Percentiles rank a stretch among this genome's conserved stretches.
These are phyloP conservation scores for Eueides isabella DNA, from an alignment of 1,140 invertebrate genomes.

Conservation along the genomic window DNA sequence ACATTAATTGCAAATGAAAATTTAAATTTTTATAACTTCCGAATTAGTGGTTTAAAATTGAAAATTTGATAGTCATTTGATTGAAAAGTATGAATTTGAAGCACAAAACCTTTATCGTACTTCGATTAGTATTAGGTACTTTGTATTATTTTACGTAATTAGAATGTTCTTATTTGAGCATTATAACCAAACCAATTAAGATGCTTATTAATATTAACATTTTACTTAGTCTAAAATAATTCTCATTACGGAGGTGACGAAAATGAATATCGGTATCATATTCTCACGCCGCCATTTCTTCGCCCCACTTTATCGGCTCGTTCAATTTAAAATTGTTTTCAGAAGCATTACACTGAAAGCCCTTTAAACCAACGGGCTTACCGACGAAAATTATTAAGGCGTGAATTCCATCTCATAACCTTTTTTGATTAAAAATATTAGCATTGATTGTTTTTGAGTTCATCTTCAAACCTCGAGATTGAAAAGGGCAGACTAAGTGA, in stretches of 20 bases:
- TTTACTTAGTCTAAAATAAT: background rate
- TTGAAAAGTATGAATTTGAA: no score
- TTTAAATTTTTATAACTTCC: no score
- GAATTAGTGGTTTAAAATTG: no score
- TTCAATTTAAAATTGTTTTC: slow-evolving; percentile 36
- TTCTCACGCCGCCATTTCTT: slow-evolving; percentile 21
- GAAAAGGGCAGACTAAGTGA: slow-evolving; percentile 60
- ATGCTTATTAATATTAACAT: background rate
- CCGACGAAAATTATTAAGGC: slow-evolving; percentile 18
- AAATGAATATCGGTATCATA: slow-evolving; percentile 20
- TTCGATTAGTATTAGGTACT: no score
- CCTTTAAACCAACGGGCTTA: slow-evolving; percentile 17
- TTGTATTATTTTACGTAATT: background rate
- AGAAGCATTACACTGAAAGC: slow-evolving; percentile 29
- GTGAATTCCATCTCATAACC: slow-evolving; percentile 20
- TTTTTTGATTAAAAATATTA: slow-evolving; percentile 39
- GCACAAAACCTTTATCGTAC: no score
- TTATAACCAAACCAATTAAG: slow-evolving; percentile 5
- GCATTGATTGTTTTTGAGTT: slow-evolving; percentile 42
- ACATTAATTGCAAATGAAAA: no score
- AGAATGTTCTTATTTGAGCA: background rate
- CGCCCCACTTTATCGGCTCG: slow-evolving; percentile 27
- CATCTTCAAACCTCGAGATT: slow-evolving; percentile 46
- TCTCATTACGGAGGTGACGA: slow-evolving; percentile 13
- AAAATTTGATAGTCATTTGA: no score